Evolutionary conservation across 2,888 invertebrate species (phyloP).

Genomic region (Lypha dubia): DNA sequence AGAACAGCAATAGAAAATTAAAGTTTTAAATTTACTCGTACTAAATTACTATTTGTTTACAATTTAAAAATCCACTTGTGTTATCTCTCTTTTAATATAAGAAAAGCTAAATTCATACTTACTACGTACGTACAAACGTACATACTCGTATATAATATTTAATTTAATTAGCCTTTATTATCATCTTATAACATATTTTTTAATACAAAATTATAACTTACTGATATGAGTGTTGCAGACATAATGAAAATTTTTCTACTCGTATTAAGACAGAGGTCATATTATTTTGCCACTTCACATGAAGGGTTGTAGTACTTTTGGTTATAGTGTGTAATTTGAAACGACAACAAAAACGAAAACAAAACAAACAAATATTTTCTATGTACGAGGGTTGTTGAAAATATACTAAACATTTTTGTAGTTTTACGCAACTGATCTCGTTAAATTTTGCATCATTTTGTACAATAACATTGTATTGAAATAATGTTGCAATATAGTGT

Average conservation of each 20-base stretch:
- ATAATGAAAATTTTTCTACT: too few species aligned
- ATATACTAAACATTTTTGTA: neutral
- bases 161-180: slow-evolving; percentile 11
- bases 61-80: too few species aligned
- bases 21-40: neutral
- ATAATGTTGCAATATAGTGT: too few species aligned
- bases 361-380: neutral
- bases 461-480: too few species aligned
- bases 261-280: too few species aligned
- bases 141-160: too few species aligned
- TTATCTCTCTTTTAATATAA: neutral
- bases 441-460: too few species aligned
- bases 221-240: too few species aligned
- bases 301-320: neutral
- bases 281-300: neutral
- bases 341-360: too few species aligned
- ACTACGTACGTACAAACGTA: too few species aligned
- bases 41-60: neutral
- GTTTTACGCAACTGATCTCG: neutral
- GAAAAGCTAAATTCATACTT: neutral
- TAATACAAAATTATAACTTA: neutral
- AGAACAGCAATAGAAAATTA: neutral
- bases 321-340: too few species aligned
- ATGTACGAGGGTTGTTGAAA: neutral
- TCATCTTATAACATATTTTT: too few species aligned